Percentiles rank a stretch among this genome's conserved stretches.
phyloP scores from a whole-genome alignment of 2,888 invertebrate species.

The Morpho helenor region DNA sequence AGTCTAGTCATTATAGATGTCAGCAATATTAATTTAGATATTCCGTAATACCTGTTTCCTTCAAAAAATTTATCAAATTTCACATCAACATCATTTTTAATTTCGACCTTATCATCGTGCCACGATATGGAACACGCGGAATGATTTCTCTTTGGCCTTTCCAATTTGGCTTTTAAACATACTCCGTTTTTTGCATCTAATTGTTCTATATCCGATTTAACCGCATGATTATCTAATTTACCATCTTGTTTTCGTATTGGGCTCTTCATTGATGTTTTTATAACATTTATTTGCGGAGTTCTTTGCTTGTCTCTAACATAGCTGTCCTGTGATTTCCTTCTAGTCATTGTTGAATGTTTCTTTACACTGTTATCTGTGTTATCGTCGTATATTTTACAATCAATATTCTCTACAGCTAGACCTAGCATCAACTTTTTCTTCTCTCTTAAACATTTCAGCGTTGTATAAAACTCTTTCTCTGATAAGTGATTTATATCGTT shows the following conservation, averaged over 20 bases:
- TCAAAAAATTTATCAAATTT: constrained; percentile 65
- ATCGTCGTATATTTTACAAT: constrained; percentile 32
- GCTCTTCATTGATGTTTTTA: constrained; percentile 40
- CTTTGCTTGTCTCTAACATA: constrained; percentile 12
- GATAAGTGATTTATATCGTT: constrained; percentile 87
- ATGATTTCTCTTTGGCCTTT: constrained; percentile 58
- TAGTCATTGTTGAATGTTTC: constrained; percentile 12
- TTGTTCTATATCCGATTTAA: constrained; percentile 23
- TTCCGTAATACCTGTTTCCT: constrained; percentile 36
- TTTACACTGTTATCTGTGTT: constrained; percentile 29
- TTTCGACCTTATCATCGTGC: constrained; percentile 59
- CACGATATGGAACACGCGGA: constrained; percentile 73
- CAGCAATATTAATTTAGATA: too few species aligned
- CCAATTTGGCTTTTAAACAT: constrained; percentile 41
- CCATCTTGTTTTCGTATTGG: constrained; percentile 31
- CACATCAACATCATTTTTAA: constrained; percentile 54
- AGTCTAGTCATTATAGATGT: too few species aligned
- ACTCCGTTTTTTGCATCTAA: constrained; percentile 36
- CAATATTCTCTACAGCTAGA: constrained; percentile 52
- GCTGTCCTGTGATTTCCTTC: constrained; percentile 10
- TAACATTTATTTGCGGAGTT: constrained; percentile 17
- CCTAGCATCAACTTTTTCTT: constrained; percentile 78
- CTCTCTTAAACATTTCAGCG: constrained; percentile 82
- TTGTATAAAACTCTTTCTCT: constrained; percentile 86
- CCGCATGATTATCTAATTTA: constrained; percentile 3